These are phyloP conservation scores for Pluvianellus socialis DNA, from an alignment of 2,113 vertebrate genomes.

Conservation along the genomic window DNA sequence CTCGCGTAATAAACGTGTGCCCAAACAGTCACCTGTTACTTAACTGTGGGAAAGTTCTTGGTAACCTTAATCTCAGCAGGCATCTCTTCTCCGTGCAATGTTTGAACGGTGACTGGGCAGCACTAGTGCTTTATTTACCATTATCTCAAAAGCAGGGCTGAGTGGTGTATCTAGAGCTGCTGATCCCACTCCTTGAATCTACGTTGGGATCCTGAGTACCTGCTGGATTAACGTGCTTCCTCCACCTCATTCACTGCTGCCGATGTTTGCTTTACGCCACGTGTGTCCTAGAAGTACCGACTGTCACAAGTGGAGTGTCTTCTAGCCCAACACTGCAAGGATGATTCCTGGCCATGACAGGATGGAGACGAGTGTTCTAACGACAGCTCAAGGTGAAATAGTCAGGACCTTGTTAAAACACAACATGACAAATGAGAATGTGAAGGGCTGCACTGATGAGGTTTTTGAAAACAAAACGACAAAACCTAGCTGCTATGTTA, in stretches of 20 bases:
- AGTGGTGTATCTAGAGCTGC: neutral
- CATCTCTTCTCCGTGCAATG: neutral
- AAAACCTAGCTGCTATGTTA: constrained; percentile 58
- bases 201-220: neutral
- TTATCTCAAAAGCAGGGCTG: neutral
- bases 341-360: neutral
- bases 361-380: neutral
- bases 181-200: neutral
- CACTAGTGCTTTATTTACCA: neutral
- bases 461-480: neutral
- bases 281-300: neutral
- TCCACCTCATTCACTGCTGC: neutral
- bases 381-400: neutral
- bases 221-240: neutral
- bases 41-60: neutral
- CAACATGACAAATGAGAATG: neutral
- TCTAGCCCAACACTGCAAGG: neutral
- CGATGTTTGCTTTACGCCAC: rapidly evolving
- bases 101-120: neutral
- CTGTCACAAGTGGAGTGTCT: neutral
- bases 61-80: constrained; percentile 22
- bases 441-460: neutral
- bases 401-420: neutral
- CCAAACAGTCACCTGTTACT: neutral
- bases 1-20: neutral